phyloP scores from a whole-genome alignment of 2,888 invertebrate genomes.

The Endotricha flammealis region DNA sequence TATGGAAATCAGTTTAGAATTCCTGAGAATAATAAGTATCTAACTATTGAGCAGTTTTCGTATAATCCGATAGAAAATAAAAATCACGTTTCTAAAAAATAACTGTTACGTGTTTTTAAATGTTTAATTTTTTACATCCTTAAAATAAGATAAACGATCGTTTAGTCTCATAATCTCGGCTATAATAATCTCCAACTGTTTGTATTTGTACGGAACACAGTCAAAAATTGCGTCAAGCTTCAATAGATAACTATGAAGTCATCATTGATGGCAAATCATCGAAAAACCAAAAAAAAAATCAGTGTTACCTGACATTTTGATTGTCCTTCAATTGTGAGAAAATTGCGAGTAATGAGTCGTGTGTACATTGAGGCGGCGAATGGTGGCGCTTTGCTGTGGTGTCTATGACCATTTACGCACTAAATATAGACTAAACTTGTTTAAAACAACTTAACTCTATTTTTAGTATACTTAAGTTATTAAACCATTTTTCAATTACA shows the following conservation, averaged over 20 bases:
- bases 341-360: constrained; percentile 9
- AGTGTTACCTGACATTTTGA: constrained; percentile 19
- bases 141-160: too few relatives aligned
- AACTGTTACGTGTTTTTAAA: too few relatives aligned
- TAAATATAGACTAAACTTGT: constrained; percentile 11
- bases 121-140: too few relatives aligned
- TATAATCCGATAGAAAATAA: too few relatives aligned
- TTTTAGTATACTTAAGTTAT: constrained; percentile 11
- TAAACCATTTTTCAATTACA: constrained; percentile 12
- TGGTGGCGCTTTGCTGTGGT: constrained; percentile 5
- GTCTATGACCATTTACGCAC: constrained; percentile 11
- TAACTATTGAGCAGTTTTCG: neutral
- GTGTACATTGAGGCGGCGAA: constrained; percentile 1
- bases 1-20: constrained; percentile 47
- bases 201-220: constrained; percentile 24
- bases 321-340: constrained; percentile 35
- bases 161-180: too few relatives aligned
- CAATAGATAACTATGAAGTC: constrained; percentile 41
- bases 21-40: constrained; percentile 34
- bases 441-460: constrained; percentile 9
- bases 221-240: constrained; percentile 34
- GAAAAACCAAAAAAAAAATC: constrained; percentile 14
- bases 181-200: too few relatives aligned
- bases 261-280: constrained; percentile 39
- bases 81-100: too few relatives aligned